Evolutionary conservation across 2,113 vertebrate genomes (phyloP), one percentile per base, ranked within the genome.

Genomic region (Tupaia chinensis): DNA sequence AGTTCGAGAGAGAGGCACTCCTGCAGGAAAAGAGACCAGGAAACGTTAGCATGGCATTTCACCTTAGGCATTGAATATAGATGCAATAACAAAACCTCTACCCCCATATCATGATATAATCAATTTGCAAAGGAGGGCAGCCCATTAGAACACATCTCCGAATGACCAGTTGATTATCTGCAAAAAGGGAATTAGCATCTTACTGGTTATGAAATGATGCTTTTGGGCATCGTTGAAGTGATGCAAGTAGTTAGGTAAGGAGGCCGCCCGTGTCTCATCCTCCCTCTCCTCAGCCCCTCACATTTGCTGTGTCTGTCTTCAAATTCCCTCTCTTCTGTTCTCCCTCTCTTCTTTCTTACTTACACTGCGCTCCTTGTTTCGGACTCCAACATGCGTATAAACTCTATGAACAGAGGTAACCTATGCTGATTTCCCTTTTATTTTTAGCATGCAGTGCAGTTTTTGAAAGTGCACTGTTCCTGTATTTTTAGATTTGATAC

Each of bases 1-100:
- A 25, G 20, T 95, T 96, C 80, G 97, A 8, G 83, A 66, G 17
- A 82, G 83, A 92, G 80, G 96, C 27, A 95, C 5, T 93, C 95
- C 97, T 98, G 76, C 54, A 86, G 86, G 82, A 20, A 87, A 88
- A 94, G 44, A 90, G 14, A 70, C 32, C 8, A 60, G 29, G 66
- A 7, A 22, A 74, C 9, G 20, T 93, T 94, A 95, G 25, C 27
- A 15, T 17, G 65, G 7, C 27, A 9, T 83, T 61, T 78, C 80
- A 69, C 72, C 81, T 89, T 34, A 83, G 88, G 56, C 61, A 86
- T 65, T 60, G 78, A 68, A 58, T 34, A 19, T 54, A 69, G 17
- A 34, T 17, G 15, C 66, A 20, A 27, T 17, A 94, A 56, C 68
- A 87, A 81, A 93, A 87, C 13, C 29, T 56, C 9, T 82, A 70